These are phyloP conservation scores for Meliscaeva auricollis DNA, from an alignment of 2,888 invertebrate species.

Conservation along the genomic window DNA sequence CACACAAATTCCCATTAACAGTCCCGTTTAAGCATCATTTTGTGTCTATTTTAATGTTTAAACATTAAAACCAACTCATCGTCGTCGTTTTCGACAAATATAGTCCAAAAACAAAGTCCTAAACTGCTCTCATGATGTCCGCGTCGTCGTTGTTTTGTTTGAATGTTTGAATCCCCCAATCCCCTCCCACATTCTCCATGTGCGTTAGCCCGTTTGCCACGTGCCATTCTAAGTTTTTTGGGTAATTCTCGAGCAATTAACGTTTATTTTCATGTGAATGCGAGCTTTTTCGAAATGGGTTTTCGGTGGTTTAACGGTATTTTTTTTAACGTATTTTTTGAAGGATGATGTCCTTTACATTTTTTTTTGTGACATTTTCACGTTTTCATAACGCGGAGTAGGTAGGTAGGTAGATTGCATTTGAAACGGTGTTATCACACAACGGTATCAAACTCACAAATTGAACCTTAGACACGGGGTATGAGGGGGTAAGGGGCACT, in stretches of 20 bases:
- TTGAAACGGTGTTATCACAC: slow-evolving; percentile 56
- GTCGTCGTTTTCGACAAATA: slow-evolving; percentile 33
- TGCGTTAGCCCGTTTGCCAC: background rate
- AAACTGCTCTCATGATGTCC: too few species aligned
- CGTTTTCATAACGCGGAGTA: slow-evolving; percentile 61
- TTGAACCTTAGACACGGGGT: slow-evolving; percentile 35
- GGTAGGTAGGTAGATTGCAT: slow-evolving; percentile 47
- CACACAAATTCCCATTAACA: slow-evolving; percentile 62
- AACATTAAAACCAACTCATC: slow-evolving; percentile 66
- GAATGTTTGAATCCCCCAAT: background rate
- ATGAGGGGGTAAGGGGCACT: too few species aligned
- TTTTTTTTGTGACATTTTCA: slow-evolving; percentile 30
- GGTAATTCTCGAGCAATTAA: slow-evolving; percentile 71
- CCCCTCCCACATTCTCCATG: background rate
- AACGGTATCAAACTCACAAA: slow-evolving; percentile 36
- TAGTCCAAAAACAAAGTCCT: too few species aligned
- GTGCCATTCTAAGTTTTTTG: slow-evolving; percentile 52
- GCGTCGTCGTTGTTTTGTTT: background rate
- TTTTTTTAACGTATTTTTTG: slow-evolving; percentile 19
- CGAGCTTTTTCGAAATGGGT: slow-evolving; percentile 34
- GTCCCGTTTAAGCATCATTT: slow-evolving; percentile 42
- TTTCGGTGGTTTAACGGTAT: slow-evolving; percentile 8
- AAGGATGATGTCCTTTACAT: slow-evolving; percentile 6
- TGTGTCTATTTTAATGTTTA: slow-evolving; percentile 69
- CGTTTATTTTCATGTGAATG: slow-evolving; percentile 54